Conservation (phyloP, 2,113 vertebrate species). For the Fregata magnificens region DNA sequence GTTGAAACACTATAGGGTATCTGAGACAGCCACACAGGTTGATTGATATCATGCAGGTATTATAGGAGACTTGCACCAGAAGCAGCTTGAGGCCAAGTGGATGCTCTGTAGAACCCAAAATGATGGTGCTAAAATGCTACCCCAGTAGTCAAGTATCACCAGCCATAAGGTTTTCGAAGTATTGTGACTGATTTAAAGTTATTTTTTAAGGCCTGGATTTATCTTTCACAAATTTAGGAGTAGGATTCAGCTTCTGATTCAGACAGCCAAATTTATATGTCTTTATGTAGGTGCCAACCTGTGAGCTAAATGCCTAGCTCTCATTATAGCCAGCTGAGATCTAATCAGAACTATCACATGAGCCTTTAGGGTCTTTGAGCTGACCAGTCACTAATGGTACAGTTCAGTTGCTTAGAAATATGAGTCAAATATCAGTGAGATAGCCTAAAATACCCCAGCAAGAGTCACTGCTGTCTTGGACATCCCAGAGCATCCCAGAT, state of each 20-base stretch:
- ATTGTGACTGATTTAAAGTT: neutral
- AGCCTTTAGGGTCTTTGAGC: neutral
- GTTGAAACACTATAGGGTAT: neutral
- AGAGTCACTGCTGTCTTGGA: neutral
- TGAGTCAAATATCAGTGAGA: neutral
- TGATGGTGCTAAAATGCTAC: neutral
- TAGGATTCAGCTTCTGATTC: neutral
- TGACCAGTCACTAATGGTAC: neutral
- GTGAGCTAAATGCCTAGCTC: neutral
- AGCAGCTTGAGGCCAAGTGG: neutral
- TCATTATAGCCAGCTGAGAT: neutral
- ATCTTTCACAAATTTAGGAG: neutral
- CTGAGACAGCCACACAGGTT: neutral
- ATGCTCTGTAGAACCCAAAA: neutral
- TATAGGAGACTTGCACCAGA: neutral
- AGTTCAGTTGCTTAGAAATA: neutral
- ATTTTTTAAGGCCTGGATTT: neutral
- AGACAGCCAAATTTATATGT: neutral
- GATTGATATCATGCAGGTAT: neutral
- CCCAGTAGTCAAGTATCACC: neutral
- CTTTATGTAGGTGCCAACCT: neutral
- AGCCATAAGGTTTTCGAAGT: neutral
- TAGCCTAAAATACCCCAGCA: neutral
- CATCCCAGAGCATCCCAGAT: neutral
- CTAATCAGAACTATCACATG: accelerated